phyloP scores from a whole-genome alignment of 2,113 vertebrate genomes.

The Sterna hirundo region DNA sequence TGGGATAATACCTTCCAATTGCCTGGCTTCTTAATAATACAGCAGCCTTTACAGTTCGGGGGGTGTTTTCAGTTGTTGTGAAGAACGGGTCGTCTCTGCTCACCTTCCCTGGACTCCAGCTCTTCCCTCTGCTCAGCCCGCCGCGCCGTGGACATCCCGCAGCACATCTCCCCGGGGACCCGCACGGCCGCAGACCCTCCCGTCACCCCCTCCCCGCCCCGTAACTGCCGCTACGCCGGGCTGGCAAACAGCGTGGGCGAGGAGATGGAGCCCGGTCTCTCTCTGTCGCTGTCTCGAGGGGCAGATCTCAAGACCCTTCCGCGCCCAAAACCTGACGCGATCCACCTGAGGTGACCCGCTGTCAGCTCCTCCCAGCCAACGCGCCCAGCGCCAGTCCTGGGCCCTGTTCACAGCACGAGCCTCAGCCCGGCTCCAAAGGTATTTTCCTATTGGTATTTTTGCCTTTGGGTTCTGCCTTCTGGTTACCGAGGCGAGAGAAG shows the following conservation, averaged over 20 bases:
- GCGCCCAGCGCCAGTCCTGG: fast-evolving
- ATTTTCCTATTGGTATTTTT: neutral
- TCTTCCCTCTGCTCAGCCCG: neutral
- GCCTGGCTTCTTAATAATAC: neutral
- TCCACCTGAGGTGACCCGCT: neutral
- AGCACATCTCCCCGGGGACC: neutral
- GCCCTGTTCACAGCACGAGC: neutral
- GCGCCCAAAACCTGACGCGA: neutral
- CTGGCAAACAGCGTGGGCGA: neutral
- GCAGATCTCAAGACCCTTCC: neutral
- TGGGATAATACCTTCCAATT: neutral
- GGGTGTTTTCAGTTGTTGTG: neutral
- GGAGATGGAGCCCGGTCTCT: neutral
- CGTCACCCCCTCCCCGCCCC: neutral
- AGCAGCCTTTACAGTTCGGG: neutral
- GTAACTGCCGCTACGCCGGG: neutral
- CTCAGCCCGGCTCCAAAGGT: neutral
- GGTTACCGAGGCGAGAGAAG: neutral
- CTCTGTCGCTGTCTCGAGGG: neutral
- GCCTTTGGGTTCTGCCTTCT: neutral
- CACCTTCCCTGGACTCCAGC: neutral
- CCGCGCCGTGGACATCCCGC: neutral
- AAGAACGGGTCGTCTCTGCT: neutral
- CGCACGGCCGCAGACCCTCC: neutral
- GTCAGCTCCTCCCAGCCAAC: neutral